Percentiles rank a stretch among this genome's conserved stretches.
Evolutionary conservation across 2,888 invertebrate genomes (phyloP).

Genomic region (Eristalinus sepulchralis): DNA sequence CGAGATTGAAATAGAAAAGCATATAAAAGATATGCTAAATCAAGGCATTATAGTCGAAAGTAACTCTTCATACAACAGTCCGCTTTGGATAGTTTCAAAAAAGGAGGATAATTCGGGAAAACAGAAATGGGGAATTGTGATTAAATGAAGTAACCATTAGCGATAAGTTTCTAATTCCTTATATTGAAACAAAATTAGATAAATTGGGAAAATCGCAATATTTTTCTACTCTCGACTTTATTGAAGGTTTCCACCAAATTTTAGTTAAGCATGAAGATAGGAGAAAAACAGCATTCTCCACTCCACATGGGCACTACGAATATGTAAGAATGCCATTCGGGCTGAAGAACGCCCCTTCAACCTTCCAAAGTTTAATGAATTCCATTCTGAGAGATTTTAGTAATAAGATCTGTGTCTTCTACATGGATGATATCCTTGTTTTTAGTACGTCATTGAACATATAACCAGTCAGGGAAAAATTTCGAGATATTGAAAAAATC

Average conservation of each 20-base stretch:
- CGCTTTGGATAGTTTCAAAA: too few species aligned
- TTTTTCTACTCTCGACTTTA: not conserved
- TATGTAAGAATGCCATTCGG: too few species aligned
- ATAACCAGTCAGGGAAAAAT: not conserved
- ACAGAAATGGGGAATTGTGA: not conserved
- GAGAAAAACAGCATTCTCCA: too few species aligned
- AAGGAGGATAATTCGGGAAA: not conserved
- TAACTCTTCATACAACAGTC: too few species aligned
- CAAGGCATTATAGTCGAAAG: too few species aligned
- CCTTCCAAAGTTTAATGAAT: not conserved
- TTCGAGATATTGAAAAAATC: not conserved
- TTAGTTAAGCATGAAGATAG: not conserved
- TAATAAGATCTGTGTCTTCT: not conserved
- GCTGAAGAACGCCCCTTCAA: too few species aligned
- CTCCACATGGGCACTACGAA: too few species aligned
- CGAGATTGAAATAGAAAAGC: not conserved
- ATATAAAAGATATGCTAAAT: too few species aligned
- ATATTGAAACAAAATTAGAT: not conserved
- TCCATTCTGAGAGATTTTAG: not conserved
- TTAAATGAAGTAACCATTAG: too few species aligned
- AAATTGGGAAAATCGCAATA: not conserved
- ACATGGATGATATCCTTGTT: not conserved
- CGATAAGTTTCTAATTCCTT: too few species aligned
- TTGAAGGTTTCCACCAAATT: not conserved
- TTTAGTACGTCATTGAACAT: slow-evolving; percentile 9